A percentile compares a stretch with the other conserved stretches of the same genome.
These are phyloP conservation scores for Phrynocephalus forsythii DNA, from an alignment of 2,797 vertebrate genomes.

Conservation along the genomic window DNA sequence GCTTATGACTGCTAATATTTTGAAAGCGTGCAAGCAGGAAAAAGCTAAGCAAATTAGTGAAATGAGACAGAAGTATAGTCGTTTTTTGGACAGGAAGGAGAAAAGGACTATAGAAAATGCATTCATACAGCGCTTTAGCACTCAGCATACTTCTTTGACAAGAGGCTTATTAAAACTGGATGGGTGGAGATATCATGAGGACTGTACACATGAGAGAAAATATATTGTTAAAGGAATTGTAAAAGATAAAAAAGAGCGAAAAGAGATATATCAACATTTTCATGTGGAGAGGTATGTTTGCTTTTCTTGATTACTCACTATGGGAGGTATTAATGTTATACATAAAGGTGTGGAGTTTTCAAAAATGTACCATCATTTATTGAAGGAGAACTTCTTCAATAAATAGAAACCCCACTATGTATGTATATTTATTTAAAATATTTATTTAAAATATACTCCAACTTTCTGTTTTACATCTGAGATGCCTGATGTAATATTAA, in stretches of 20 bases:
- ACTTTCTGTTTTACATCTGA: background rate
- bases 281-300: constrained; percentile 61
- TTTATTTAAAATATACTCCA: background rate
- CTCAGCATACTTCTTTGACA: constrained; percentile 57
- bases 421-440: background rate
- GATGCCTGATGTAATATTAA: background rate
- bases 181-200: constrained; percentile 37
- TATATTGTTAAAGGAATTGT: constrained; percentile 32
- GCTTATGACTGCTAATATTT: constrained; percentile 13
- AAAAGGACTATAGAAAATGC: constrained; percentile 51
- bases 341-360: background rate
- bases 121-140: constrained; percentile 63
- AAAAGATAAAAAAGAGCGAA: constrained; percentile 52
- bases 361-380: background rate
- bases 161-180: constrained; percentile 61
- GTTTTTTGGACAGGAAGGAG: constrained; percentile 67
- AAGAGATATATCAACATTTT: constrained; percentile 48
- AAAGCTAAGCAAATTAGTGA: constrained; percentile 53
- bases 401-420: background rate
- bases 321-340: background rate
- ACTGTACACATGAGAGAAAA: constrained; percentile 49
- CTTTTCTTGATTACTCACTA: background rate
- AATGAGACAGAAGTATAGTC: constrained; percentile 57
- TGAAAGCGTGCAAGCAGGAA: constrained; percentile 46
- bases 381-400: background rate